A percentile compares a stretch with the other conserved stretches of the same genome.
phyloP scores from a whole-genome alignment of 2,888 invertebrate genomes.

The Leptopilina myrica region DNA sequence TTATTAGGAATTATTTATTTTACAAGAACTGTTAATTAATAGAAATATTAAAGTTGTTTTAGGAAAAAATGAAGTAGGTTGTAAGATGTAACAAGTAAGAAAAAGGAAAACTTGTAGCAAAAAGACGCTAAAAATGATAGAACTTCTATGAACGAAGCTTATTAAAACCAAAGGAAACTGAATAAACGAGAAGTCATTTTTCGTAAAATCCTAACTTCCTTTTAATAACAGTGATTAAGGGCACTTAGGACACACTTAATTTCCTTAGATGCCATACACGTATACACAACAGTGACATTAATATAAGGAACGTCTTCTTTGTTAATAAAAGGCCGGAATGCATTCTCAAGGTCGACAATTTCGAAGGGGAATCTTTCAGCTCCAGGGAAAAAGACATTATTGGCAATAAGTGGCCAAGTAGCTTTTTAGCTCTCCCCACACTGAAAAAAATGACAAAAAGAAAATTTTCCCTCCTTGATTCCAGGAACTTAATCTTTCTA shows the following conservation, averaged over 20 bases:
- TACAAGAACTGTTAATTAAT: too few relatives aligned
- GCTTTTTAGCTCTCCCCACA: not conserved
- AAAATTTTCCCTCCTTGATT: conserved; percentile 1
- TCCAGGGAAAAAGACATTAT: conserved; percentile 41
- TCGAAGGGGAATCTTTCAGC: conserved; percentile 27
- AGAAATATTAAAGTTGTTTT: too few relatives aligned
- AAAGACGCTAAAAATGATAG: too few relatives aligned
- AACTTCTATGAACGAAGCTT: too few relatives aligned
- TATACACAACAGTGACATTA: not conserved
- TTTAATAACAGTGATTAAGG: conserved; percentile 27
- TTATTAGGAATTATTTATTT: too few relatives aligned
- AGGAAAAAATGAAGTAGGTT: too few relatives aligned
- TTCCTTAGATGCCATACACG: not conserved
- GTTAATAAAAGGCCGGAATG: not conserved
- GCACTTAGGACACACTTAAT: not conserved
- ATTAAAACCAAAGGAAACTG: not conserved
- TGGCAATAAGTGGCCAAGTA: conserved; percentile 38
- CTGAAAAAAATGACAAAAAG: too few relatives aligned
- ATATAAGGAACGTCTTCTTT: conserved; percentile 1
- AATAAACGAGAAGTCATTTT: not conserved
- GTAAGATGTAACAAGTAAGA: too few relatives aligned
- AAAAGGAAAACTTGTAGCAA: too few relatives aligned
- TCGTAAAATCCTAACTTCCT: not conserved
- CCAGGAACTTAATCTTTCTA: conserved; percentile 42
- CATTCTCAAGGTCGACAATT: conserved; percentile 49